Base-by-base conservation (phyloP, 2,888 invertebrate species). In the Napeogenes inachia region DNA sequence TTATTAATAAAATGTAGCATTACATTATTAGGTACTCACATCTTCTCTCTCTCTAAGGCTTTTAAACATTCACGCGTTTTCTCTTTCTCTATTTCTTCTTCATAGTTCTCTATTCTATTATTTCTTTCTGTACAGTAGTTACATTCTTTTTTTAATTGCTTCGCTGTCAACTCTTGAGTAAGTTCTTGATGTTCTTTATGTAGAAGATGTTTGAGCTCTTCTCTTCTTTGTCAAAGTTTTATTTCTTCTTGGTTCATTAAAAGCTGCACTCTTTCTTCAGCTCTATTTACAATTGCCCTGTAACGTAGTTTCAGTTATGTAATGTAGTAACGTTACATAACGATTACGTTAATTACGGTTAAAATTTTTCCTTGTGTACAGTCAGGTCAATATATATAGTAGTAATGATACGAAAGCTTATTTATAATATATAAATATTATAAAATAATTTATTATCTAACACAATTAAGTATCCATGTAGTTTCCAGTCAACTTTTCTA, bases 1-100 rank as follows among this genome's bases (percentile, higher is more conserved):
- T 59, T n/a, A n/a, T n/a, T n/a, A n/a, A n/a, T n/a, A n/a, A n/a
- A n/a, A n/a, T n/a, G n/a, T n/a, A n/a, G n/a, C n/a, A n/a, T n/a
- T 53, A 59, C 54, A 63, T 12, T 53, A 53, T 55, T 50, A 50
- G 32, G 4, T 56, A 73, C 84, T 80, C 66, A 89, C 89, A 89
- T 83, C 76, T 85, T 85, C 59, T 89, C 85, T 56, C 85, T 83
- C 67, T 88, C 87, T 60, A 89, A 75, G 32, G 88, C 87, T 63
- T 80, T 87, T 58, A 84, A 76, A 69, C 88, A 89, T 54, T 81
- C 81, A 58, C 77, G 76, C n/a, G 81, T 68, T 65, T 82, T 87
- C 63, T 86, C 82, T 45, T 71, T 78, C 63, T 87, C 85, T 60
- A 89, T 75, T 13, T 81, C 81, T 62, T 84, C 78, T 59, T 80